phyloP scores from a whole-genome alignment of 2,888 invertebrate genomes.

The Brachyopa scutellaris region DNA sequence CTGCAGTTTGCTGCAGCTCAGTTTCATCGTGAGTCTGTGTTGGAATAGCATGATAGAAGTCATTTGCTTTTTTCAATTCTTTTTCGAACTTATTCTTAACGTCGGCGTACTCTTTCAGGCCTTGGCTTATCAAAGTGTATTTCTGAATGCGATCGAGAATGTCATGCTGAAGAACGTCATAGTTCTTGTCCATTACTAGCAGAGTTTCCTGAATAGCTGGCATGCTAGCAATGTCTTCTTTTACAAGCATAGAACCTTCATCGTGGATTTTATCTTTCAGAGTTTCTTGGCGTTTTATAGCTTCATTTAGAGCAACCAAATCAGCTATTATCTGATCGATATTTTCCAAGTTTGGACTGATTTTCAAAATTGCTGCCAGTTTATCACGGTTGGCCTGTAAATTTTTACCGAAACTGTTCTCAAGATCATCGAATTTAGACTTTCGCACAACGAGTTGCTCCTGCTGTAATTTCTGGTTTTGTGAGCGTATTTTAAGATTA shows the following conservation, averaged over 20 bases:
- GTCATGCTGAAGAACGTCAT: constrained; percentile 90
- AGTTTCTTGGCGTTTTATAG: constrained; percentile 84
- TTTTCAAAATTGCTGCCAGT: constrained; percentile 77
- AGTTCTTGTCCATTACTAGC: constrained; percentile 89
- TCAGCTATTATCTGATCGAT: constrained; percentile 81
- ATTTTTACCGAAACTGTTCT: constrained; percentile 87
- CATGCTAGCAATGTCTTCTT: constrained; percentile 91
- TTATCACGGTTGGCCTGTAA: constrained; percentile 83
- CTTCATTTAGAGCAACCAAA: constrained; percentile 83
- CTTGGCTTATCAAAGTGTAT: constrained; percentile 87
- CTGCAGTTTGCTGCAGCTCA: constrained; percentile 87
- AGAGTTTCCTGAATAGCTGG: constrained; percentile 91
- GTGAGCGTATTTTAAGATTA: constrained; percentile 86
- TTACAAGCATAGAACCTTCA: constrained; percentile 90
- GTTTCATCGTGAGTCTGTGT: constrained; percentile 88
- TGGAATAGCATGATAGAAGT: constrained; percentile 85
- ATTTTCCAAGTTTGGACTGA: constrained; percentile 79
- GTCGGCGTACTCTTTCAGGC: constrained; percentile 89
- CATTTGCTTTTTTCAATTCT: constrained; percentile 87
- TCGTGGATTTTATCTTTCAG: constrained; percentile 89
- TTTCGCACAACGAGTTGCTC: constrained; percentile 89
- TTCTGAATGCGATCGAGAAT: constrained; percentile 89
- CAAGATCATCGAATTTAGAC: constrained; percentile 89
- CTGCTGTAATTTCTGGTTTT: constrained; percentile 86
- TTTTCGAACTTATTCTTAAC: constrained; percentile 87